A percentile compares a stretch with the other conserved stretches of the same genome.
phyloP scores from a whole-genome alignment of 2,888 invertebrate genomes.

The Habrosyne pyritoides region DNA sequence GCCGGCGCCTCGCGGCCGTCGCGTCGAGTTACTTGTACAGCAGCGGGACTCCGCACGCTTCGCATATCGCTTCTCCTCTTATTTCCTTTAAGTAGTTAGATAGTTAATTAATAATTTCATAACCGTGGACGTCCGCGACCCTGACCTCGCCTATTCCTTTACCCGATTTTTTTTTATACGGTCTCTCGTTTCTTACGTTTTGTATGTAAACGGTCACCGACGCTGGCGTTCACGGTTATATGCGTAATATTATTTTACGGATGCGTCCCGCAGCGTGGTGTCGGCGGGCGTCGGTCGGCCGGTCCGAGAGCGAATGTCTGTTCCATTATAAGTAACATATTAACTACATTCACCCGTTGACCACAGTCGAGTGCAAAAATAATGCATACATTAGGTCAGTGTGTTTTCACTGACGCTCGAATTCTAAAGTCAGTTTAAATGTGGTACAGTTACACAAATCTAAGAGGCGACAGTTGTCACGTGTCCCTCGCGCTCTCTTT shows the following conservation, averaged over 20 bases:
- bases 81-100: constrained; percentile 66
- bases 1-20: too few relatives aligned
- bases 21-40: neutral
- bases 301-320: neutral
- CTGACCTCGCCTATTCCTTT: constrained; percentile 5
- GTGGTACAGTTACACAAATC: neutral
- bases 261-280: neutral
- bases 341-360: neutral
- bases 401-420: neutral
- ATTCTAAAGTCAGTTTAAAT: neutral
- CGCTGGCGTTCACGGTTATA: constrained; percentile 8
- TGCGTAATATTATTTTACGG: constrained; percentile 11
- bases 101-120: constrained; percentile 60
- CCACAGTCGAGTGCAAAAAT: neutral
- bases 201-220: constrained; percentile 5
- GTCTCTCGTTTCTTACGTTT: neutral
- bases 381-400: neutral
- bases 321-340: neutral
- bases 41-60: constrained; percentile 32
- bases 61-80: constrained; percentile 52
- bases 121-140: constrained; percentile 14
- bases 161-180: neutral
- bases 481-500: neutral
- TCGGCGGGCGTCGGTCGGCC: neutral
- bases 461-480: neutral